phyloP scores from a whole-genome alignment of 2,888 invertebrate genomes.

The Drosophila subsilvestris region DNA sequence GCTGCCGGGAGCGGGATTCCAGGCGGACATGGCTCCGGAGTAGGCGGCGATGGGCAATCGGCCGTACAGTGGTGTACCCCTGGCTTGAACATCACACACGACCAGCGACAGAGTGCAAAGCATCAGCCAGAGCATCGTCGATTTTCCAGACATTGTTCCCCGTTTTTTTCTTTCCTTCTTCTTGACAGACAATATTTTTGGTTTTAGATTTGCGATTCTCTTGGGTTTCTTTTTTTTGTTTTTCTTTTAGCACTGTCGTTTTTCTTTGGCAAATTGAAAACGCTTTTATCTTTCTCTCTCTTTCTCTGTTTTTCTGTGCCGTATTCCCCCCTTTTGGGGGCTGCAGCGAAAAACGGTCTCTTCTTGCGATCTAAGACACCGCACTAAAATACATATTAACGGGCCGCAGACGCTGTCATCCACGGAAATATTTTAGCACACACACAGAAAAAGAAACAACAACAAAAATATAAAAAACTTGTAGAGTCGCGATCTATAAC shows the following conservation, averaged over 20 bases:
- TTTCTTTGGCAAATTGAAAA: not conserved
- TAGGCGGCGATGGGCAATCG: slow-evolving; percentile 2
- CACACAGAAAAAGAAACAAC: slow-evolving; percentile 11
- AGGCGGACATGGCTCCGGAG: not conserved
- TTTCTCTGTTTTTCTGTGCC: not conserved
- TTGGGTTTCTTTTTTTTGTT: not conserved
- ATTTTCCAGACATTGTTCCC: not conserved
- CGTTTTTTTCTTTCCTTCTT: not conserved
- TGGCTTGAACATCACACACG: not conserved
- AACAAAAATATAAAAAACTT: not conserved
- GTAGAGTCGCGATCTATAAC: not conserved
- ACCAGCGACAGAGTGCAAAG: not conserved
- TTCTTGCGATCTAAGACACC: slow-evolving; percentile 32
- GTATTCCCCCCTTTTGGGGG: not conserved
- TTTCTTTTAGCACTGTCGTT: not conserved
- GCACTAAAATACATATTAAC: slow-evolving; percentile 60
- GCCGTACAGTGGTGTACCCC: not conserved
- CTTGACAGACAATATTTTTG: not conserved
- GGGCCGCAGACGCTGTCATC: slow-evolving; percentile 52
- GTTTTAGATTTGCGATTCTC: not conserved
- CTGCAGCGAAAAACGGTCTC: not conserved
- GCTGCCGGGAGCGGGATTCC: not conserved
- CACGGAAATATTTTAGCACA: slow-evolving; percentile 55
- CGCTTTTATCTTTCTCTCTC: not conserved
- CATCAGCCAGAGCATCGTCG: not conserved